These are phyloP conservation scores for Kryptolebias marmoratus DNA, from an alignment of 2,113 vertebrate genomes.

Conservation along the genomic window DNA sequence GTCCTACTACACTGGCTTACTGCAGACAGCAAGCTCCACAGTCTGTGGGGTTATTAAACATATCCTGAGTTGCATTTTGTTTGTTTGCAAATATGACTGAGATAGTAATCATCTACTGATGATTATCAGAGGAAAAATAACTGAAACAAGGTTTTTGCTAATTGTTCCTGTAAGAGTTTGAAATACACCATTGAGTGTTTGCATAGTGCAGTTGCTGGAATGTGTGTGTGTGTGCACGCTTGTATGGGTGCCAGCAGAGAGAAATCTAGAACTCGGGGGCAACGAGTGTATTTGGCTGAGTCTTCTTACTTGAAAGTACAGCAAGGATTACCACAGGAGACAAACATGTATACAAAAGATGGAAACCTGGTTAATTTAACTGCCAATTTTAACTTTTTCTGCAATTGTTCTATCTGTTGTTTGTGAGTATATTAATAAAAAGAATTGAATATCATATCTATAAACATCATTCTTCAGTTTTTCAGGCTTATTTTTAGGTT, in stretches of 20 bases:
- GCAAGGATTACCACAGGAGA: slow-evolving; percentile 28
- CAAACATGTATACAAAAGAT: slow-evolving; percentile 9
- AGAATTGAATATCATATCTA: background rate
- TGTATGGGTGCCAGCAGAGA: slow-evolving; percentile 34
- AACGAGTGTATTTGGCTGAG: slow-evolving; percentile 67
- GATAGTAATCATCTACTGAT: slow-evolving; percentile 10
- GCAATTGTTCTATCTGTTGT: background rate
- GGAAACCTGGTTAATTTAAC: background rate
- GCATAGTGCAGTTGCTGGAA: slow-evolving; percentile 49
- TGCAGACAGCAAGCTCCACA: slow-evolving; percentile 19
- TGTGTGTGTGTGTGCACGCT: slow-evolving; percentile 1
- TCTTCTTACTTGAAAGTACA: slow-evolving; percentile 46
- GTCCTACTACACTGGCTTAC: background rate
- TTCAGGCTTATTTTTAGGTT: background rate
- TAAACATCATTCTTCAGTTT: background rate
- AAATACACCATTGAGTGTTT: slow-evolving; percentile 61
- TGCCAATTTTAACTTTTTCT: slow-evolving; percentile 6
- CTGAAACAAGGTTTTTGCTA: too few relatives aligned
- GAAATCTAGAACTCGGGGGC: slow-evolving; percentile 59
- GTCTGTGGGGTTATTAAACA: background rate
- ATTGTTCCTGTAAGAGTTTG: slow-evolving; percentile 35
- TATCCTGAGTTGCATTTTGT: background rate
- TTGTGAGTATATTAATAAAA: background rate
- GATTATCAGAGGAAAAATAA: slow-evolving; percentile 25
- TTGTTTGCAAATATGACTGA: slow-evolving; percentile 7